Evolutionary conservation across 2,888 invertebrate genomes (phyloP).

Genomic region (Drosophila nr. perissopoda): DNA sequence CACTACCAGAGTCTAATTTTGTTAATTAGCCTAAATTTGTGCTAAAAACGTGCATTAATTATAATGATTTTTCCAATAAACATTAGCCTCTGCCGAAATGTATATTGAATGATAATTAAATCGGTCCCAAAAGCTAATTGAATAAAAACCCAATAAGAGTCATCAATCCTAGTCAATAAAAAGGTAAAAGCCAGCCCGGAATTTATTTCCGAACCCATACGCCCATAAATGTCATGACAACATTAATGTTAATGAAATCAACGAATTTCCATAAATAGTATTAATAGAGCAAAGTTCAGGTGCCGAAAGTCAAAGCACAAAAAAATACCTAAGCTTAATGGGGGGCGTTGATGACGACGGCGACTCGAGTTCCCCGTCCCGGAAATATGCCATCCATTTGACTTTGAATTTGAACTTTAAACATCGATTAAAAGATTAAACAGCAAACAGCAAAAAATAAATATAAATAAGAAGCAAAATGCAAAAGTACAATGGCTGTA

Average conservation of each 20-base stretch:
- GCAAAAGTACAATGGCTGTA: constrained; percentile 13
- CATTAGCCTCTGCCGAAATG: not conserved
- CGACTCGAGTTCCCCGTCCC: not conserved
- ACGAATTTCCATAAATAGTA: constrained; percentile 50
- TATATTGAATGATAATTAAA: constrained; percentile 2
- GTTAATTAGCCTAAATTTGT: not conserved
- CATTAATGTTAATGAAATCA: constrained; percentile 53
- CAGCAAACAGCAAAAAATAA: not conserved
- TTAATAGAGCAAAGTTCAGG: constrained; percentile 17
- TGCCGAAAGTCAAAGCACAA: constrained; percentile 10
- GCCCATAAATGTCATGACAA: constrained; percentile 42
- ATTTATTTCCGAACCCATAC: constrained; percentile 29
- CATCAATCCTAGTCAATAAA: constrained; percentile 33
- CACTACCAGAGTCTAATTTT: not conserved
- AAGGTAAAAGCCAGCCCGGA: constrained; percentile 25
- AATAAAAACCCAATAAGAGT: constrained; percentile 8
- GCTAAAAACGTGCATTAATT: not conserved
- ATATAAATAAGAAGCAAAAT: not conserved
- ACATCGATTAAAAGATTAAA: constrained; percentile 21
- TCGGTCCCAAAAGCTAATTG: not conserved
- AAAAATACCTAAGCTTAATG: constrained; percentile 7
- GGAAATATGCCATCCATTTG: constrained; percentile 15
- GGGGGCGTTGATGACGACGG: constrained; percentile 10
- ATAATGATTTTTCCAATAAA: not conserved
- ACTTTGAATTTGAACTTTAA: constrained; percentile 46